Evolutionary conservation across 2,797 vertebrate genomes (phyloP).

Genomic region (Paguma larvata): DNA sequence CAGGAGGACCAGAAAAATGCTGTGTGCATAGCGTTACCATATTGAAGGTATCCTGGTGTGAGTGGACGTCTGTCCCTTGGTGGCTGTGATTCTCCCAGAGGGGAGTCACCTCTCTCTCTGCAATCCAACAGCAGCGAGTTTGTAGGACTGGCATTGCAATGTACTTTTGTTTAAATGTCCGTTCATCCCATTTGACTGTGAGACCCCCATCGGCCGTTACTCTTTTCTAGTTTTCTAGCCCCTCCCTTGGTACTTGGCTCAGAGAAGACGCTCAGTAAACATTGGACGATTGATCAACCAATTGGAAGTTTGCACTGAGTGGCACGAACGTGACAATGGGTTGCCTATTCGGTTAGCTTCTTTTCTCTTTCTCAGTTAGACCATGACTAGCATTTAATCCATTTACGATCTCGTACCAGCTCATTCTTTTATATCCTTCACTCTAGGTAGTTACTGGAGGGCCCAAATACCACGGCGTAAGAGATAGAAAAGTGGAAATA

Average conservation of each 20-base stretch:
- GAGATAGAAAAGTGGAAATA: neutral
- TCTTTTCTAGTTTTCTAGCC: neutral
- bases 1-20: neutral
- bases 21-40: neutral
- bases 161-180: neutral
- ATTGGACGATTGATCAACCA: neutral
- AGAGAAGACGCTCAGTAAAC: neutral
- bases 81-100: neutral
- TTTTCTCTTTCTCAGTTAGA: conserved; percentile 7
- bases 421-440: neutral
- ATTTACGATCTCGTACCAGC: neutral
- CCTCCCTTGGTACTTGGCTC: neutral
- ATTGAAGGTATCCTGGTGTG: too few species aligned
- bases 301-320: neutral
- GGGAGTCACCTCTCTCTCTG: neutral
- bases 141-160: neutral
- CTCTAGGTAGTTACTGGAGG: neutral
- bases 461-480: neutral
- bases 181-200: neutral
- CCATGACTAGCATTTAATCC: neutral
- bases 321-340: neutral
- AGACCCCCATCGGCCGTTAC: neutral
- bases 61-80: neutral
- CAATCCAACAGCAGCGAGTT: neutral
- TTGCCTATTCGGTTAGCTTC: neutral